Percentiles rank a stretch among this genome's conserved stretches.
phyloP scores from a whole-genome alignment of 2,888 invertebrate genomes.

The Cartodere bifasciata region DNA sequence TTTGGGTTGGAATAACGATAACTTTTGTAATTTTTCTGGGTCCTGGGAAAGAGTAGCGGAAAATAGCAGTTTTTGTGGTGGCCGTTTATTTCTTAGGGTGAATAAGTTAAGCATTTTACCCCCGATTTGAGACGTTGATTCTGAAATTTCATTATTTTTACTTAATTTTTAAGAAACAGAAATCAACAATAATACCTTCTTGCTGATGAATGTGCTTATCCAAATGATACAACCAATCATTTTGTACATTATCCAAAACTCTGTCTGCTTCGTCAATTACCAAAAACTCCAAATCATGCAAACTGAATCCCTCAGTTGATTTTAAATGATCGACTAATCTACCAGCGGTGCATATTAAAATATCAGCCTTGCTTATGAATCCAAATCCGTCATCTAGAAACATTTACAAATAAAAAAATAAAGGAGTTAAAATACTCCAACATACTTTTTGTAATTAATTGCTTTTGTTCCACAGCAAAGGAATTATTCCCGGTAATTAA shows the following conservation, averaged over 20 bases:
- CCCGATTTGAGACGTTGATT: too few relatives aligned
- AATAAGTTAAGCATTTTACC: constrained; percentile 25
- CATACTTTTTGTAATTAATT: constrained; percentile 42
- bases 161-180: background rate
- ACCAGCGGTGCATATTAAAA: constrained; percentile 88
- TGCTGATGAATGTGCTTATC: constrained; percentile 57
- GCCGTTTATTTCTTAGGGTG: constrained; percentile 25
- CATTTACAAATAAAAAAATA: constrained; percentile 9
- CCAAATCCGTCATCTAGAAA: constrained; percentile 45
- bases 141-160: too few relatives aligned
- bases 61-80: constrained; percentile 77
- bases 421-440: constrained; percentile 3
- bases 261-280: constrained; percentile 97
- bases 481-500: constrained; percentile 55
- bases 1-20: constrained; percentile 84
- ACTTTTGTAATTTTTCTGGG: constrained; percentile 83
- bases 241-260: constrained; percentile 81
- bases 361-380: constrained; percentile 56
- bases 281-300: constrained; percentile 60
- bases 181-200: constrained; percentile 18
- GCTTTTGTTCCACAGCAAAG: constrained; percentile 54
- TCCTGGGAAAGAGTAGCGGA: constrained; percentile 97
- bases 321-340: constrained; percentile 85
- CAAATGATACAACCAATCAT: constrained; percentile 79
- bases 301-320: constrained; percentile 64